Percentiles rank a stretch among this genome's conserved stretches.
Evolutionary conservation across 2,888 invertebrate genomes (phyloP).

Genomic region (Alentia gelatinosa): DNA sequence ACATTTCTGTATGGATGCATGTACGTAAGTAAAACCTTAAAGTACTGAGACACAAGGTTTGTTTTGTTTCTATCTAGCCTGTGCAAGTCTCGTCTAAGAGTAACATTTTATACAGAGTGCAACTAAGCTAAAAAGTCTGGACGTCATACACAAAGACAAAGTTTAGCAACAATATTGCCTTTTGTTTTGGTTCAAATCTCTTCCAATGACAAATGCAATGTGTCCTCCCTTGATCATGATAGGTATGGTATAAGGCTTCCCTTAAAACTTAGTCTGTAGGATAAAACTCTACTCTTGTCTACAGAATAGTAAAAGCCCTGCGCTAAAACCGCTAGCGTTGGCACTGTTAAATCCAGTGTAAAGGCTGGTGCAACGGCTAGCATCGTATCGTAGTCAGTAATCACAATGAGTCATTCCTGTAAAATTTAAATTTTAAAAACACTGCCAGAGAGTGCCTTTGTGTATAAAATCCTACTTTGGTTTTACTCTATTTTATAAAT

Average conservation of each 20-base stretch:
- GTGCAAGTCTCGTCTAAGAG: slow-evolving; percentile 20
- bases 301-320: slow-evolving; percentile 46
- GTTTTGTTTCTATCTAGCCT: slow-evolving; percentile 24
- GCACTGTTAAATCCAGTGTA: slow-evolving; percentile 51
- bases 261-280: slow-evolving; percentile 49
- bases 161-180: slow-evolving; percentile 52
- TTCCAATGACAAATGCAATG: slow-evolving; percentile 48
- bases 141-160: slow-evolving; percentile 55
- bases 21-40: slow-evolving; percentile 46
- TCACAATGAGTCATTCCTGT: slow-evolving; percentile 49
- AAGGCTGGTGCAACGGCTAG: slow-evolving; percentile 52
- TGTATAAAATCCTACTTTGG: slow-evolving; percentile 58
- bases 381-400: slow-evolving; percentile 26
- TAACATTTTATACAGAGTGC: slow-evolving; percentile 43
- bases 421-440: slow-evolving; percentile 52
- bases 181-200: slow-evolving; percentile 47
- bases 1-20: slow-evolving; percentile 38
- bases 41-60: slow-evolving; percentile 50
- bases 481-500: slow-evolving; percentile 59
- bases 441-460: slow-evolving; percentile 57
- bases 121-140: slow-evolving; percentile 54
- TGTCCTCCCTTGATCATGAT: slow-evolving; percentile 43
- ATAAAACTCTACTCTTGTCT: background rate
- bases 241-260: slow-evolving; percentile 44
- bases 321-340: slow-evolving; percentile 46